Evolutionary conservation across 2,888 invertebrate genomes (phyloP), one percentile per base, ranked within the genome.

Genomic region (Tyria jacobaeae): DNA sequence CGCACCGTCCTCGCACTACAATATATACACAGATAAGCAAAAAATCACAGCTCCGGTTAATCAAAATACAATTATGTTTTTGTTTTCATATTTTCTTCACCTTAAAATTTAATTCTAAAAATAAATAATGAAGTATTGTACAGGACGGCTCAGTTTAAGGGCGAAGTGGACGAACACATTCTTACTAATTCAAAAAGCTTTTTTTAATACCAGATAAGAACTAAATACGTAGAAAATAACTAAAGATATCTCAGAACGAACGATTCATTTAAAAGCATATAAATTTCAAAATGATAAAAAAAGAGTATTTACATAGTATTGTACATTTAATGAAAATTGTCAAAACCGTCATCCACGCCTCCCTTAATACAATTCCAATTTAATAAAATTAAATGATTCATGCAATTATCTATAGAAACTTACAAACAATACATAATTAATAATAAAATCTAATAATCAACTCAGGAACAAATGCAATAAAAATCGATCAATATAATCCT

Each of bases 401-500:
- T 89, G 89, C 85, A 88, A 82, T 79, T 86, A 85, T 84, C 47
- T 80, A 84, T 86, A 88, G 75, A 87, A 83, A 83, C 89, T 89
- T 90, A 76, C 55, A 91, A 89, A 87, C 84, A 82, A 89, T 78
- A 87, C 87, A 87, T 87, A 88, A 87, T 86, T 81, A 84, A 84
- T 73, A 84, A 92, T 92, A 93, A 92, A 92, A 92, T 92, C 90
- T 92, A 92, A 89, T 86, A 90, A 88, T 91, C 91, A 93, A 91
- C 89, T 93, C 94, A 94, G 94, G 94, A 94, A 94, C 94, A 93
- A 94, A 94, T 94, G 94, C 94, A 94, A 91, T 92, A 92, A 90
- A 87, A 92, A 91, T 92, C 90, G 85, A 90, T 91, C 88, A 88
- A 90, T 89, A 90, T 89, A 83, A 80, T 75, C 75, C 77, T 74